Conservation (phyloP, 2,797 vertebrate species). For the Ctenopoma kingsleyae region DNA sequence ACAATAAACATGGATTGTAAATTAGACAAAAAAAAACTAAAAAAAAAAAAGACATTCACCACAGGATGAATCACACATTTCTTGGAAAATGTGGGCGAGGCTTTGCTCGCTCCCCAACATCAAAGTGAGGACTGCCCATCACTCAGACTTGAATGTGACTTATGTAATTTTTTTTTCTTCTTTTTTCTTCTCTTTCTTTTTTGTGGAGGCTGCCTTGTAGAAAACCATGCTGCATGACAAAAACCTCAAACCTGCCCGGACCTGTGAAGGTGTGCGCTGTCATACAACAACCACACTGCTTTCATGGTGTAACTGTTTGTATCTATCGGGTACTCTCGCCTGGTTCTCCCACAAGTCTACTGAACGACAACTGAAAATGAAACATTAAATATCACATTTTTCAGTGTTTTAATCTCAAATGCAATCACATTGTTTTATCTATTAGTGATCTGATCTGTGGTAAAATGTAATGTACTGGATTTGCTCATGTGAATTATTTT, state of each 20-base stretch:
- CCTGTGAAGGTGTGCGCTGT: constrained; percentile 59
- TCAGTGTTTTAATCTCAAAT: constrained; percentile 11
- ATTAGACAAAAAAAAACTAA: constrained; percentile 25
- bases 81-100: constrained; percentile 73
- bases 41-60: constrained; percentile 50
- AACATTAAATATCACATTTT: constrained; percentile 33
- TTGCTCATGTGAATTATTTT: neutral
- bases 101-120: constrained; percentile 41
- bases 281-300: constrained; percentile 33
- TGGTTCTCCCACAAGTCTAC: constrained; percentile 32
- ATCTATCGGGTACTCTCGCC: constrained; percentile 38
- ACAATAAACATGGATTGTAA: constrained; percentile 21
- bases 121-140: constrained; percentile 61
- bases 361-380: constrained; percentile 29
- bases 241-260: constrained; percentile 70
- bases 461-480: neutral
- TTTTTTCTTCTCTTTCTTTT: constrained; percentile 5
- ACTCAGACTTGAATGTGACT: constrained; percentile 72
- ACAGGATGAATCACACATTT: constrained; percentile 74
- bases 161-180: constrained; percentile 62
- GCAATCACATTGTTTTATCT: neutral
- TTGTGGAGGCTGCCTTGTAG: constrained; percentile 66
- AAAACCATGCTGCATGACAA: constrained; percentile 37
- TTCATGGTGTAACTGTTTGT: constrained; percentile 30
- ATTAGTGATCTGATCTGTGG: neutral